Conservation (phyloP, 2,113 vertebrate species). For the Plestiodon gilberti region DNA sequence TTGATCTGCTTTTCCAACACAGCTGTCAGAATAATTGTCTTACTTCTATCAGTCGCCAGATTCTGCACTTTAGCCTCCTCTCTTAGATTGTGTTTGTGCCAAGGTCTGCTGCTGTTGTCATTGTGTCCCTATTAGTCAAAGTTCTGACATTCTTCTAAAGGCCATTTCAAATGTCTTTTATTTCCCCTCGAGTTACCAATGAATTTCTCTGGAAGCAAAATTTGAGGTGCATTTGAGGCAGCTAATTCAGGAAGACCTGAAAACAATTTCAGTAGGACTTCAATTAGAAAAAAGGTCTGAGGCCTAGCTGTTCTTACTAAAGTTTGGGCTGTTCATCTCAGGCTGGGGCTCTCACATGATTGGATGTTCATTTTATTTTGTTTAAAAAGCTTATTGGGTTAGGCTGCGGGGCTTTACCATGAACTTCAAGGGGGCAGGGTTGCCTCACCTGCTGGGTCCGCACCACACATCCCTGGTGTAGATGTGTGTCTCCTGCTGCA, state of each 20-base stretch:
- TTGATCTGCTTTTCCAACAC: slow-evolving; percentile 58
- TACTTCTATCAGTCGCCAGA: slow-evolving; percentile 52
- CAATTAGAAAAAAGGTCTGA: not conserved
- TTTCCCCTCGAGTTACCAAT: not conserved
- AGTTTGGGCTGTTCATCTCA: not conserved
- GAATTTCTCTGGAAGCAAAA: not conserved
- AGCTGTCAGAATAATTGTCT: slow-evolving; percentile 67
- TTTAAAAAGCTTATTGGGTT: too few relatives aligned
- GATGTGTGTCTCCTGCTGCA: too few relatives aligned
- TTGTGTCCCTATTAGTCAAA: slow-evolving; percentile 46
- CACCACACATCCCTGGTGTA: too few relatives aligned
- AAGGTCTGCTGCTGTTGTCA: slow-evolving; percentile 30
- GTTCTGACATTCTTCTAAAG: slow-evolving; percentile 32
- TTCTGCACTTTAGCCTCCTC: slow-evolving; percentile 56
- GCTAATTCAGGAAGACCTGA: too few relatives aligned
- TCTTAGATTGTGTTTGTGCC: slow-evolving; percentile 55
- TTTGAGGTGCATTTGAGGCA: not conserved
- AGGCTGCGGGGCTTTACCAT: too few relatives aligned
- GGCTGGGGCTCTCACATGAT: not conserved
- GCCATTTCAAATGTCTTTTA: slow-evolving; percentile 33
- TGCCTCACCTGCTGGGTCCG: too few relatives aligned
- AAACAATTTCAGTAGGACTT: not conserved
- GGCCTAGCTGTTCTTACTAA: too few relatives aligned
- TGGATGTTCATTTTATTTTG: too few relatives aligned
- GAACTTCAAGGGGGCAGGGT: too few relatives aligned